Conservation (phyloP, 2,113 vertebrate species). For the Neolamprologus devosi region DNA sequence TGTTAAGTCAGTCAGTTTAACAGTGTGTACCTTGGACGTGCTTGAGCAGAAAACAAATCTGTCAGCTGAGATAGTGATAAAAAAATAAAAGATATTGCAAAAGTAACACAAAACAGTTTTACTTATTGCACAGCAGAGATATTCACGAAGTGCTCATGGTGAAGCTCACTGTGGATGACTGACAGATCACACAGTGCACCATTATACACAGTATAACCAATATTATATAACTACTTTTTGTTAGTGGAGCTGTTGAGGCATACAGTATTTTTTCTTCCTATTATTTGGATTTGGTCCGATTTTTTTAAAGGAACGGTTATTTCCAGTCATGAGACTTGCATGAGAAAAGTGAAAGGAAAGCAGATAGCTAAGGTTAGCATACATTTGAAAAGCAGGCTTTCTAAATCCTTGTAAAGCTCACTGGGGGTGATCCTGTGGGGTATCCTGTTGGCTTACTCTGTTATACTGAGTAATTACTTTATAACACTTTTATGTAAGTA, state of each 20-base stretch:
- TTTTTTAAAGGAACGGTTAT: fast-evolving
- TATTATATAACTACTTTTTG: background rate
- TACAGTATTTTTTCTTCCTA: background rate
- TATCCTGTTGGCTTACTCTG: background rate
- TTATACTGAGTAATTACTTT: background rate
- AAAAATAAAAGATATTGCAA: background rate
- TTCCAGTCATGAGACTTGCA: background rate
- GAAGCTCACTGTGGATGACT: background rate
- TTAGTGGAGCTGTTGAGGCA: background rate
- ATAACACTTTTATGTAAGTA: background rate
- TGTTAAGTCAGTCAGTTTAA: background rate
- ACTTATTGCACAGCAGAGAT: fast-evolving
- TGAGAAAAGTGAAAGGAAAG: background rate
- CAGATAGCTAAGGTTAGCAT: background rate
- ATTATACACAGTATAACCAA: background rate
- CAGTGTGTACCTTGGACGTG: background rate
- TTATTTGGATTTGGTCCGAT: background rate
- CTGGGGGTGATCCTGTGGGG: background rate
- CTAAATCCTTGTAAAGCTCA: background rate
- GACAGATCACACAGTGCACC: background rate
- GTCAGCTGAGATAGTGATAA: background rate
- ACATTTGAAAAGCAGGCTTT: background rate
- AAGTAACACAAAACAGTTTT: background rate
- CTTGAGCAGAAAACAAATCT: background rate
- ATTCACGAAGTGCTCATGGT: background rate